Evolutionary conservation across 2,888 invertebrate species (phyloP).

Genomic region (Hydrotaea cyrtoneurina): DNA sequence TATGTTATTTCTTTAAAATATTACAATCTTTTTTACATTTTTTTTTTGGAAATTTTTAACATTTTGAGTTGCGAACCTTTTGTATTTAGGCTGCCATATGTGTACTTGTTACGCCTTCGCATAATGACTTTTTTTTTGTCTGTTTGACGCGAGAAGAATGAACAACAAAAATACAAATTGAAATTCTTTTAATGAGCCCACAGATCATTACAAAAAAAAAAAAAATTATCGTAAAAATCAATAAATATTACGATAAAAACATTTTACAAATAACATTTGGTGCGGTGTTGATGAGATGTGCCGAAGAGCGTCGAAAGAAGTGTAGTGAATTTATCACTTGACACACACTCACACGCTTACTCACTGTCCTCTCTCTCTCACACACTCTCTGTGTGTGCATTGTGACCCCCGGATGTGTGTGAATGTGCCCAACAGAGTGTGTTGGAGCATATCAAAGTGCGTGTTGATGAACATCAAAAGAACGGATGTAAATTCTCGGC

Average conservation of each 20-base stretch:
- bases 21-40: no score
- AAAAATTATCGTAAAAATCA: constrained; percentile 21
- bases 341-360: background rate
- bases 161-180: background rate
- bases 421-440: background rate
- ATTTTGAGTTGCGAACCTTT: no score
- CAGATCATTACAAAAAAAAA: constrained; percentile 28
- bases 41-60: no score
- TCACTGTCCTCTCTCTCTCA: background rate
- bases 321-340: background rate
- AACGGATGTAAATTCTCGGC: constrained; percentile 60
- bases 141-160: no score
- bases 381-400: background rate
- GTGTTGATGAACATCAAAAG: constrained; percentile 42
- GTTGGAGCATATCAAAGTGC: background rate
- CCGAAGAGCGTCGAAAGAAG: background rate
- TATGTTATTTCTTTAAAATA: no score
- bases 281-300: background rate
- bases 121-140: constrained; percentile 1
- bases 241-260: background rate
- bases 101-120: background rate
- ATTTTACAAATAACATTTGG: background rate
- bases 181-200: constrained; percentile 21
- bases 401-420: background rate
- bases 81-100: no score